Evolutionary conservation across 2,888 invertebrate genomes (phyloP).

Genomic region (Acanthosepion esculentum): DNA sequence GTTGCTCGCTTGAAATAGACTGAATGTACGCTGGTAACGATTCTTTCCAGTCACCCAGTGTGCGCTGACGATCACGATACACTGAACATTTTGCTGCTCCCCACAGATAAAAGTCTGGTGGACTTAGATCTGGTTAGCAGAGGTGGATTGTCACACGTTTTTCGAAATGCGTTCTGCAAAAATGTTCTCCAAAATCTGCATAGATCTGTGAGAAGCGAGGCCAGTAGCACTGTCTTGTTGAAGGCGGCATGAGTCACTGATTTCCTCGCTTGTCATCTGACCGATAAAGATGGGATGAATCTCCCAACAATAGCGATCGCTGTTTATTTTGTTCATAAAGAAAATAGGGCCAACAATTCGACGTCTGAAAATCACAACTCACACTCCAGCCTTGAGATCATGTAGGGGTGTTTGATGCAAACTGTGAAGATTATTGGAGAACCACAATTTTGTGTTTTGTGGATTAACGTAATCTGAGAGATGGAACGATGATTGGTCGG

Average conservation of each 20-base stretch:
- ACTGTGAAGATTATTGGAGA: background rate
- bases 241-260: background rate
- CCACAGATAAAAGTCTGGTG: background rate
- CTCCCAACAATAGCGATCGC: background rate
- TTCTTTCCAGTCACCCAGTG: background rate
- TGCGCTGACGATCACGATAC: background rate
- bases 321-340: background rate
- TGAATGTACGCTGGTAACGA: background rate
- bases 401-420: background rate
- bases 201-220: background rate
- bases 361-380: background rate
- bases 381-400: background rate
- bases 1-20: slow-evolving; percentile 35
- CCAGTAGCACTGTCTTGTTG: background rate
- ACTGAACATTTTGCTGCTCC: background rate
- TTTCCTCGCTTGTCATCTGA: slow-evolving; percentile 6
- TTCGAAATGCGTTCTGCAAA: slow-evolving; percentile 33
- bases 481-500: background rate
- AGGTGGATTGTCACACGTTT: background rate
- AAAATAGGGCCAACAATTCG: too few species aligned
- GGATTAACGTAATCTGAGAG: background rate
- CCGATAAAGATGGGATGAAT: background rate
- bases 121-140: background rate
- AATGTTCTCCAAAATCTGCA: background rate
- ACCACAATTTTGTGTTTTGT: background rate